These are phyloP conservation scores for Panulirus ornatus DNA, from an alignment of 1,140 invertebrate genomes.

Conservation along the genomic window DNA sequence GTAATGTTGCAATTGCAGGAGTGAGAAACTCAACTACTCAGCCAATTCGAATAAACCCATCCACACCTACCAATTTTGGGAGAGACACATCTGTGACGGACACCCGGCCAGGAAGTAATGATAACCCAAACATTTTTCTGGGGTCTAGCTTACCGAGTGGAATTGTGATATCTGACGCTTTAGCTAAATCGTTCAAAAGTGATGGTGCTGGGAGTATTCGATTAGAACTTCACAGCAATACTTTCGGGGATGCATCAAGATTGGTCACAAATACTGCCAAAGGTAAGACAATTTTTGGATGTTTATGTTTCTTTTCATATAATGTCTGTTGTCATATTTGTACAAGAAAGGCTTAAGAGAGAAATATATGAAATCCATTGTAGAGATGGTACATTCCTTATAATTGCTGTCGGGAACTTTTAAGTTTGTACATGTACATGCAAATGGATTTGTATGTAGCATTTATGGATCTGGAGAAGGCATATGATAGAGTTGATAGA, in stretches of 20 bases:
- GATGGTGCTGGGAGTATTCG: constrained; percentile 69
- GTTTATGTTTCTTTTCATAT: neutral
- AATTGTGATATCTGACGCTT: constrained; percentile 69
- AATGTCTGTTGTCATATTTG: neutral
- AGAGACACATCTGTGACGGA: constrained; percentile 68
- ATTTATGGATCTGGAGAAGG: no score
- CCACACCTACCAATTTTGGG: constrained; percentile 58
- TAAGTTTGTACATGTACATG: no score
- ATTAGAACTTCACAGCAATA: constrained; percentile 69
- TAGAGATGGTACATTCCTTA: no score
- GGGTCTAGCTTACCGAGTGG: constrained; percentile 68
- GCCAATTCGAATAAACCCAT: constrained; percentile 71
- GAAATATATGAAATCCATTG: no score
- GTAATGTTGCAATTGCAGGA: constrained; percentile 74
- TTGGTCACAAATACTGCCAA: constrained; percentile 66
- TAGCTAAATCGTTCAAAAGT: constrained; percentile 71
- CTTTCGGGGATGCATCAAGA: constrained; percentile 64
- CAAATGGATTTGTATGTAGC: no score
- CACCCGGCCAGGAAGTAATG: constrained; percentile 56
- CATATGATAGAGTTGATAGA: no score
- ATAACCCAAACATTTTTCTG: constrained; percentile 63
- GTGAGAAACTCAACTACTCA: constrained; percentile 73
- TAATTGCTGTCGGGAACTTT: no score
- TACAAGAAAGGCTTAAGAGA: no score
- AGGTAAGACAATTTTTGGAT: constrained; percentile 55